A percentile compares a stretch with the other conserved stretches of the same genome.
Conservation (phyloP, 2,797 vertebrate species). For the Myotis pilosus region DNA sequence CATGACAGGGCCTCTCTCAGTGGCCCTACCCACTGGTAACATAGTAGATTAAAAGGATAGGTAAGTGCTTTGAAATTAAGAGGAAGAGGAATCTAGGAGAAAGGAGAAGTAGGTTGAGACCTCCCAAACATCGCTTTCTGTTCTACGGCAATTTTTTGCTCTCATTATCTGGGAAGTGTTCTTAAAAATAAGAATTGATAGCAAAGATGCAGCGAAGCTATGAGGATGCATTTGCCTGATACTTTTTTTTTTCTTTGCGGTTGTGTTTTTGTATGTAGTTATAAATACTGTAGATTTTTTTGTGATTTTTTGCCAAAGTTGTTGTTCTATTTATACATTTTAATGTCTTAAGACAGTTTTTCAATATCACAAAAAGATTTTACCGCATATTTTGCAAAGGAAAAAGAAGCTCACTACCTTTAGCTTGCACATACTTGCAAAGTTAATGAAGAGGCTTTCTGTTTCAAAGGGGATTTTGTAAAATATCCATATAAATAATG, state of each 20-base stretch:
- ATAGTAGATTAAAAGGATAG: slow-evolving; percentile 68
- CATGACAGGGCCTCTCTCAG: slow-evolving; percentile 36
- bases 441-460: slow-evolving; percentile 88
- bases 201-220: slow-evolving; percentile 87
- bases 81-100: slow-evolving; percentile 62
- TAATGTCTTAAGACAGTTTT: slow-evolving; percentile 95
- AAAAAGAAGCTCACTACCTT: slow-evolving; percentile 90
- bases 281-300: slow-evolving; percentile 90
- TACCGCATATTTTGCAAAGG: slow-evolving; percentile 89
- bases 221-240: slow-evolving; percentile 89
- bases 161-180: slow-evolving; percentile 90
- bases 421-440: slow-evolving; percentile 89
- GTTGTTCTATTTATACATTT: slow-evolving; percentile 94
- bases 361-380: slow-evolving; percentile 89
- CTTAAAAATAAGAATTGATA: slow-evolving; percentile 84
- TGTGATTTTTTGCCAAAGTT: slow-evolving; percentile 91
- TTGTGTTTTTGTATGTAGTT: slow-evolving; percentile 95
- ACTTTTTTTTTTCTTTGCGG: slow-evolving; percentile 92
- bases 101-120: slow-evolving; percentile 56
- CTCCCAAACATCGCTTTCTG: slow-evolving; percentile 78
- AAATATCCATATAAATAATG: slow-evolving; percentile 99
- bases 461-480: slow-evolving; percentile 93
- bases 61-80: slow-evolving; percentile 74
- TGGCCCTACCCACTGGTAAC: slow-evolving; percentile 70
- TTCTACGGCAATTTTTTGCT: slow-evolving; percentile 84